Conservation (phyloP, 2,888 invertebrate species). For the Oxystoma pomonae region DNA sequence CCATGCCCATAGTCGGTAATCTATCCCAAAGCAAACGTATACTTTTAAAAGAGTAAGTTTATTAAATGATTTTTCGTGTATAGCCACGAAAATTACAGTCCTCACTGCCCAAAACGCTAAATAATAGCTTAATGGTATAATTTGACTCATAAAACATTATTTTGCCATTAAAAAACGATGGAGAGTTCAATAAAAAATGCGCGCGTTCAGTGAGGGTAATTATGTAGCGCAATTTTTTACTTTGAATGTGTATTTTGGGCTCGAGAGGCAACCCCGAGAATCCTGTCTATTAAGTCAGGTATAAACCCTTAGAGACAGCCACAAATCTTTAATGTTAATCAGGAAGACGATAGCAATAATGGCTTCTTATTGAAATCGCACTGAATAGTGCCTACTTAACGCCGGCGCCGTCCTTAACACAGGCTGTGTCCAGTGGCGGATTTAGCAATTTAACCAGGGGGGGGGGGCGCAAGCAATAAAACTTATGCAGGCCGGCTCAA, state of each 20-base stretch:
- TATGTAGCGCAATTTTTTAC: not conserved
- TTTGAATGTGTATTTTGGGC: not conserved
- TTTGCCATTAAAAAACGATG: constrained; percentile 23
- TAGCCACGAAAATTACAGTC: constrained; percentile 17
- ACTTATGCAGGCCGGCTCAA: no score
- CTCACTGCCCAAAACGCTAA: constrained; percentile 22
- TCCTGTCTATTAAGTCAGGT: not conserved
- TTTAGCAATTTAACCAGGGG: no score
- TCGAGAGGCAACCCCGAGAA: not conserved
- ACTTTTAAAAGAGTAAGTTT: not conserved
- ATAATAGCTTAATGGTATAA: constrained; percentile 24
- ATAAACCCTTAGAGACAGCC: not conserved
- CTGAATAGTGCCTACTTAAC: no score
- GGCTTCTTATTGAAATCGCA: no score
- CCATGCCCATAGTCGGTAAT: not conserved
- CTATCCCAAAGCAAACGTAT: not conserved
- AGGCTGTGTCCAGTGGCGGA: no score
- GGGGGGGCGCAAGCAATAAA: no score
- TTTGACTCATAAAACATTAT: constrained; percentile 23
- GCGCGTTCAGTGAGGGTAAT: not conserved
- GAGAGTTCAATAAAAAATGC: not conserved
- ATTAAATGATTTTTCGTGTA: not conserved
- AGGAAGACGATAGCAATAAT: no score
- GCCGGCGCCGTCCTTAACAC: no score
- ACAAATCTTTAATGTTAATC: no score